Conservation (phyloP, 2,888 invertebrate species). For the Ichneumoninae sp. region DNA sequence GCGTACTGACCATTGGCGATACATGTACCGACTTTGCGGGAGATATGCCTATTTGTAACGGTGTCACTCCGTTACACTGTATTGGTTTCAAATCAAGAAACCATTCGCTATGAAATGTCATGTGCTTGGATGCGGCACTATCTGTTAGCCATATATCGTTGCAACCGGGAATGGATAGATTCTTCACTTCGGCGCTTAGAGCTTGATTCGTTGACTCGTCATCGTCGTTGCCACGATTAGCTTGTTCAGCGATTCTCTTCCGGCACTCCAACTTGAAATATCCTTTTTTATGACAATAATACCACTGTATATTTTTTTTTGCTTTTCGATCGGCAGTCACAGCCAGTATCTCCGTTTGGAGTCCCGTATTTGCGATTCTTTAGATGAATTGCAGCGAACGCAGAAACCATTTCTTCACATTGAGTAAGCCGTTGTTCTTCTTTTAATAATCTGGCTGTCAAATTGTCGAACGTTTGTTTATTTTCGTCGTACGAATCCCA, state of each 20-base stretch:
- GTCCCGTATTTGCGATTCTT: neutral
- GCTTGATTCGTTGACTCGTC: slow-evolving; percentile 12
- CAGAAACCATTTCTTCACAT: slow-evolving; percentile 1
- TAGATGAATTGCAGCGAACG: slow-evolving; percentile 22
- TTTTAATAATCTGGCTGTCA: slow-evolving; percentile 26
- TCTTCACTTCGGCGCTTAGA: slow-evolving; percentile 13
- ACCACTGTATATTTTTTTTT: slow-evolving; percentile 27
- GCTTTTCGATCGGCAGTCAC: no score
- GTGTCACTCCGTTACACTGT: no score
- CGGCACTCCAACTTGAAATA: slow-evolving; percentile 22
- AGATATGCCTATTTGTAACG: no score
- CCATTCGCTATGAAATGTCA: slow-evolving; percentile 34
- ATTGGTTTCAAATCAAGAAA: slow-evolving; percentile 18
- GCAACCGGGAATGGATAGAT: neutral
- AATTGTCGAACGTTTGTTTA: slow-evolving; percentile 33
- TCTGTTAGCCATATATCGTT: slow-evolving; percentile 33
- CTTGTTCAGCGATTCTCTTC: slow-evolving; percentile 1
- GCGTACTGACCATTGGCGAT: no score
- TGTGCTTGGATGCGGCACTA: slow-evolving; percentile 42
- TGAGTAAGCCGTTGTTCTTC: slow-evolving; percentile 23
- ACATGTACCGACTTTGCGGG: no score
- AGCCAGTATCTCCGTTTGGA: no score
- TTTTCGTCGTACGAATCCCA: slow-evolving; percentile 25
- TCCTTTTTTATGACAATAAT: slow-evolving; percentile 24
- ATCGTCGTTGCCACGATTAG: neutral